Evolutionary conservation across 2,113 vertebrate species (phyloP).

Genomic region (Mormyrus lacerda): DNA sequence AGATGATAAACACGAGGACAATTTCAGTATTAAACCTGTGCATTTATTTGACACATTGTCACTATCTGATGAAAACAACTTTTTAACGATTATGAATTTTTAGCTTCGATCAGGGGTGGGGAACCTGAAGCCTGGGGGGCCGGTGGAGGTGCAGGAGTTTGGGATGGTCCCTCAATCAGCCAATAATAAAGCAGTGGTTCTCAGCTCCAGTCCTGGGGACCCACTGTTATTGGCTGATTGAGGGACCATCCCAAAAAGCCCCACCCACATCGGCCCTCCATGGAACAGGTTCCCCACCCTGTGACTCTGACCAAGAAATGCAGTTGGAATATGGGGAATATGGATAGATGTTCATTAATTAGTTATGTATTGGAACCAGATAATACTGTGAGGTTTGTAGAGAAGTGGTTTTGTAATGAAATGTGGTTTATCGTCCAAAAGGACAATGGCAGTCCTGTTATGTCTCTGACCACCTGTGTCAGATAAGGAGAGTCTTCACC

Average conservation of each 20-base stretch:
- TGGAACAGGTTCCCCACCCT: no score
- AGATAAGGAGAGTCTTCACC: background rate
- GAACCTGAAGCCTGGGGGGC: no score
- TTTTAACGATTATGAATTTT: background rate
- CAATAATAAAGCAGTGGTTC: no score
- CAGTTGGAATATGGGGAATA: background rate
- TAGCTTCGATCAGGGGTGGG: background rate
- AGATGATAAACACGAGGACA: constrained; percentile 21
- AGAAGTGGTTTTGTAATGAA: background rate
- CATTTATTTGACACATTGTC: background rate
- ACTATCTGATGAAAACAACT: background rate
- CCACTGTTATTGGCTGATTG: no score
- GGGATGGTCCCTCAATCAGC: no score
- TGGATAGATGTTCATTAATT: background rate
- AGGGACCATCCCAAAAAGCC: no score
- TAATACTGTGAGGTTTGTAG: background rate
- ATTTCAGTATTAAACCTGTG: background rate
- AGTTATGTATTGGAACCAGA: background rate
- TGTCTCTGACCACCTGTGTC: background rate
- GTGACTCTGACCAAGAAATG: background rate
- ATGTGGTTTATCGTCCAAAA: background rate
- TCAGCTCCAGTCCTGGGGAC: no score
- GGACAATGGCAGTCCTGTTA: background rate
- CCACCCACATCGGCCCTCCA: no score
- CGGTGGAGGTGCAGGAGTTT: no score